Evolutionary conservation across 2,888 invertebrate species (phyloP).

Genomic region (Phaonia tiefii): DNA sequence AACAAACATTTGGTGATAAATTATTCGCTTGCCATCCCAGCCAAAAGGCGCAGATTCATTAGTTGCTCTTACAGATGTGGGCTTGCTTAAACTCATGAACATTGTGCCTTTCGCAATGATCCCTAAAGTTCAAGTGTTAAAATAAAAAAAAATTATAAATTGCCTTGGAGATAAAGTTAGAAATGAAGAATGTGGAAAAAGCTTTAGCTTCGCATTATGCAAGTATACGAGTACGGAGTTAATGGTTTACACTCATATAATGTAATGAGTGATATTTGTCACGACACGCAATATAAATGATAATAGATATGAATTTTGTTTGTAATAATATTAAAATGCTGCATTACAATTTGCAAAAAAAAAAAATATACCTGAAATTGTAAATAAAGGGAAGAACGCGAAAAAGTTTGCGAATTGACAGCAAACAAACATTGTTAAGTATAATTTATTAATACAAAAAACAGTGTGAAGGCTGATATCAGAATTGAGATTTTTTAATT

Average conservation of each 20-base stretch:
- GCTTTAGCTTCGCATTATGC: background rate
- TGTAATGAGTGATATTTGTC: constrained; percentile 35
- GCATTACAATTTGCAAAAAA: too few species aligned
- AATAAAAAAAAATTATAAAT: constrained; percentile 11
- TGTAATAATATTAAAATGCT: background rate
- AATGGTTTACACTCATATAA: constrained; percentile 22
- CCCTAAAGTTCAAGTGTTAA: constrained; percentile 25
- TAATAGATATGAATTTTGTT: constrained; percentile 7
- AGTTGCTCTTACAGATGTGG: background rate
- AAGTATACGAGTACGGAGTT: background rate
- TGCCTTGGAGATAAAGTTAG: constrained; percentile 9
- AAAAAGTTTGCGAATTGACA: too few species aligned
- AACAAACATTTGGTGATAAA: constrained; percentile 55
- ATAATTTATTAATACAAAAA: too few species aligned
- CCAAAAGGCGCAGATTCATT: background rate
- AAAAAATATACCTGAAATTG: too few species aligned
- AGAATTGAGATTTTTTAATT: too few species aligned
- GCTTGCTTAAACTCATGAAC: background rate
- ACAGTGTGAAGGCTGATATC: too few species aligned
- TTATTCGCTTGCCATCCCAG: constrained; percentile 23
- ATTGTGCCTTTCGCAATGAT: background rate
- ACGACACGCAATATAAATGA: constrained; percentile 11
- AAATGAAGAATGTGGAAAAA: constrained; percentile 1
- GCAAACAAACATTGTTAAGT: too few species aligned
- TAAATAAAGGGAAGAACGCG: too few species aligned